Evolutionary conservation across 2,113 vertebrate genomes (phyloP), one percentile per base, ranked within the genome.

Genomic region (Larimichthys crocea): DNA sequence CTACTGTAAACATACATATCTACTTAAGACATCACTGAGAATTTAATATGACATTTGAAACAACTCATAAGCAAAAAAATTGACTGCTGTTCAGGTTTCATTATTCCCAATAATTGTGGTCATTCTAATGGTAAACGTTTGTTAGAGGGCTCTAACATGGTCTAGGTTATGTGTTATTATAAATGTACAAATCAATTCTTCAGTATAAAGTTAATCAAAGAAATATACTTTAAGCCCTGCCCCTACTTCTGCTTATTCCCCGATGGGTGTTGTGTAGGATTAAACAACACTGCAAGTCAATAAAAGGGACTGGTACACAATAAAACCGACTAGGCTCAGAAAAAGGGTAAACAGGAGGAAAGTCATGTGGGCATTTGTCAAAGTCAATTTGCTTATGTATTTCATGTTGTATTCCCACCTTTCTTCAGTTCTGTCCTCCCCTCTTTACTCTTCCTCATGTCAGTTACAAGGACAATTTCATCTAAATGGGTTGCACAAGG

Each of bases 401-500:
- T 57, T 66, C 14, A 24, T 83, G 1, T 74, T 76, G 5, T 61
- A 48, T 67, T 70, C 3, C 8, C 48, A 10, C 59, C 40, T 26
- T 68, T 66, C 31, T 10, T 63, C 65, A 40, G 35, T 65, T 62
- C n/a, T 48, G n/a, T 57, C 60, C 3, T 50, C 72, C 1, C 9
- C 56, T 62, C 16, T 64, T n/a, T 14, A 57, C 53, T 77, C 86
- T 5, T 60, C 63, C 4, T 52, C 70, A 1, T 92, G 91, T 40
- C 46, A 16, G 6, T 67, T 86, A 77, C 84, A 35, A 26, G 35
- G 70, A 61, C 59, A 76, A 11, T 92, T 92, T 85, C 16, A 78
- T 59, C 74, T 87, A 4, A 92, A 88, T 52, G 82, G 74, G 20
- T 79, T 92, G 64, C 83, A 89, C 49, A 85, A 82, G 29, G 2